Evolutionary conservation across 2,797 vertebrate genomes (phyloP), one percentile per base, ranked within the genome.

Genomic region (Chrosomus eos): DNA sequence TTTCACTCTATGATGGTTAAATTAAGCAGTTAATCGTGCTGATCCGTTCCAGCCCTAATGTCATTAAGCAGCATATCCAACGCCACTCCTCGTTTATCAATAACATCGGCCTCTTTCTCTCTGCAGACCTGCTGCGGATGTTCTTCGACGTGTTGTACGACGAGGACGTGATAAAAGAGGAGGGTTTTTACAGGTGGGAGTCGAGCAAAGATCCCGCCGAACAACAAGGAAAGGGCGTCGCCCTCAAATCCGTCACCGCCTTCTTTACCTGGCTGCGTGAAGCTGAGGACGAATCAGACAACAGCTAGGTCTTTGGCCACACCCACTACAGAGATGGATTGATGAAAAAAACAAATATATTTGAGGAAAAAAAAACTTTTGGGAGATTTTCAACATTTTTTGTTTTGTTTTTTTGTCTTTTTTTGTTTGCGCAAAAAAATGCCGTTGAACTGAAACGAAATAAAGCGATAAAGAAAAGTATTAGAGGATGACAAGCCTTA

Each of bases 181-280:
- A 99, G 5, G 96, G 96, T 77, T 99, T 99, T 93, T 98, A 98
- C 93, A 96, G 97, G 88, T 99, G 98, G 98, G 98, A 99, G 93
- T 95, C 95, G 0, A 97, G 98, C 94, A 99, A 99, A 92, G 98
- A 99, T 91, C 93, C 95, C 0, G 95, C 97, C 0, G 98, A 99
- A 91, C 97, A 97, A 93, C 97, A 95, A 93, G 98, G 98, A 78
- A 99, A 99, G 87, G 98, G 98, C 0, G 98, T 99, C 55, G 98
- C 98, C 84, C 97, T 99, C 81, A 99, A 99, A 92, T 99, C 98
- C 0, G 97, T 98, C 92, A 99, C 98, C 0, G 95, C 96, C 90
- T 99, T 99, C 94, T 99, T 99, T 92, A 98, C 96, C 66, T 99
- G 98, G 98, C 96, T 99, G 75, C 96, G 97, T 0, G 97, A 99